Evolutionary conservation across 2,113 vertebrate genomes (phyloP).

Genomic region (Spermophilus dauricus): DNA sequence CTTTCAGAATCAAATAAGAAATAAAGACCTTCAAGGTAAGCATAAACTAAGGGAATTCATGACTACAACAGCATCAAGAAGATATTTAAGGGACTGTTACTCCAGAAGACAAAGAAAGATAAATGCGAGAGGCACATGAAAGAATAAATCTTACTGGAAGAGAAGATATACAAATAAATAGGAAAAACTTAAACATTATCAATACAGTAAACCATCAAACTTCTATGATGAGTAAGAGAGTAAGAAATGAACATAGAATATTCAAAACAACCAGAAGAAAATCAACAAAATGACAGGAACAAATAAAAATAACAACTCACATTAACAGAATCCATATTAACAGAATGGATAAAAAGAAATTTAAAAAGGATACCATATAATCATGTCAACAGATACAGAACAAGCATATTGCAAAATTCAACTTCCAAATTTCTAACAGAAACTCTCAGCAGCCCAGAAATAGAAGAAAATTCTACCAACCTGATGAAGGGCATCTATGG

Average conservation of each 20-base stretch:
- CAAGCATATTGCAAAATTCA: not conserved
- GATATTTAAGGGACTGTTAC: not conserved
- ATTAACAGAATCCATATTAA: not conserved
- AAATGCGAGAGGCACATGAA: not conserved
- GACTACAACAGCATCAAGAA: not conserved
- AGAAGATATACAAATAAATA: not conserved
- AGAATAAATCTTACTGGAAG: not conserved
- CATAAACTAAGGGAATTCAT: not conserved
- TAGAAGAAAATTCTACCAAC: no score
- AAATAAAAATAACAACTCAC: not conserved
- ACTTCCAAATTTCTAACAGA: not conserved
- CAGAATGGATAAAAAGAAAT: not conserved
- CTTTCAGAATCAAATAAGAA: not conserved
- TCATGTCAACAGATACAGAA: not conserved
- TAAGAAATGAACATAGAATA: not conserved
- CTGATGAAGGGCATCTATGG: no score
- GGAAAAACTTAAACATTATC: not conserved
- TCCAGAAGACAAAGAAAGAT: not conserved
- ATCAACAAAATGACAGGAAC: not conserved
- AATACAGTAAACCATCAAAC: not conserved
- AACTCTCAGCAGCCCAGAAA: not conserved
- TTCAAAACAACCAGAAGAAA: not conserved
- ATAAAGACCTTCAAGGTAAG: not conserved
- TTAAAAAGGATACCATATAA: not conserved
- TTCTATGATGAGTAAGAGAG: not conserved